phyloP scores from a whole-genome alignment of 1,140 invertebrate genomes.

The Bradynema listronoti region DNA sequence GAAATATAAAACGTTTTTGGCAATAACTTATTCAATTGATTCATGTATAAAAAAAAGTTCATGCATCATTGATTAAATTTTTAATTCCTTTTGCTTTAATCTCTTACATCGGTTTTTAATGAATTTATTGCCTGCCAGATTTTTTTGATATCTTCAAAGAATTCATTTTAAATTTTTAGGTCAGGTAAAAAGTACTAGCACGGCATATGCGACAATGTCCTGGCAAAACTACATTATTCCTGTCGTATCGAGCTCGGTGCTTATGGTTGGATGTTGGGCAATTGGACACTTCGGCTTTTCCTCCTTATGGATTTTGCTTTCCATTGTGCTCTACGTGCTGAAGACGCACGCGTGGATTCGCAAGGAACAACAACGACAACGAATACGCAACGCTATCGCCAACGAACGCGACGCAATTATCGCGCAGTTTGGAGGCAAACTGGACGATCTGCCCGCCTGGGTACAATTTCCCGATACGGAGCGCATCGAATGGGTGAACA shows the following conservation, averaged over 20 bases:
- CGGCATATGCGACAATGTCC: too few species aligned
- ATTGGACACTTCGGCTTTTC: constrained; percentile 43
- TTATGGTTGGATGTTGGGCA: constrained; percentile 41
- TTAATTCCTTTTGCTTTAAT: too few species aligned
- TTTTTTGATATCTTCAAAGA: too few species aligned
- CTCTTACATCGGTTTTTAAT: too few species aligned
- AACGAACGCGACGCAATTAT: constrained; percentile 38
- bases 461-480: constrained; percentile 56
- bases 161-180: too few species aligned
- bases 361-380: constrained; percentile 37
- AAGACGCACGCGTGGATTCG: constrained; percentile 37
- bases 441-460: constrained; percentile 52
- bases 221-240: constrained; percentile 40
- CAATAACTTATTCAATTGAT: too few species aligned
- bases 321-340: constrained; percentile 36
- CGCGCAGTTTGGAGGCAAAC: constrained; percentile 43
- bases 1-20: too few species aligned
- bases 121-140: too few species aligned
- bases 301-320: constrained; percentile 46
- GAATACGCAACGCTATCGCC: constrained; percentile 21
- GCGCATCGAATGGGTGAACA: constrained; percentile 56
- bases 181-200: too few species aligned
- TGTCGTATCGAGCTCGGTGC: constrained; percentile 16
- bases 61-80: too few species aligned
- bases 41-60: too few species aligned